Percentiles rank a stretch among this genome's conserved stretches.
Conservation (phyloP, 2,113 vertebrate genomes). For the Macaca nemestrina region DNA sequence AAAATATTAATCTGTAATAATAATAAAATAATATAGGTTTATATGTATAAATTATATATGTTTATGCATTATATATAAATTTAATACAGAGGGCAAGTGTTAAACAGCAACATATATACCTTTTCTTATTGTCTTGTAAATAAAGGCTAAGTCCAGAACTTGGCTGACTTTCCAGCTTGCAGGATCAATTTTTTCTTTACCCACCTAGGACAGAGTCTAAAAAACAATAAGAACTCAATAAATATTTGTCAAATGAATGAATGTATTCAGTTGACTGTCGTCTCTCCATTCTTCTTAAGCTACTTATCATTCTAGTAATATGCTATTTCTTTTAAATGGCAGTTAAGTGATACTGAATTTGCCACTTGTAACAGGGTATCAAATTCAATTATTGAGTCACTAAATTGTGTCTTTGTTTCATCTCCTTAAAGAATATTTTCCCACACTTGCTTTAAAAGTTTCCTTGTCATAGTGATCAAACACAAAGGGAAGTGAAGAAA, state of each 20-base stretch:
- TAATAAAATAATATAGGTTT: no score
- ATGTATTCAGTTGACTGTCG: not conserved
- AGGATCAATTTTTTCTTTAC: not conserved
- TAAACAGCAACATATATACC: not conserved
- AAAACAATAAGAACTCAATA: not conserved
- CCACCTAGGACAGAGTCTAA: not conserved
- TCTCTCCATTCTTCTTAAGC: not conserved
- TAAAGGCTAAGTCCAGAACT: not conserved
- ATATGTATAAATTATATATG: not conserved
- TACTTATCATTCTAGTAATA: not conserved
- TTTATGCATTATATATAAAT: not conserved
- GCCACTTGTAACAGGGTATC: not conserved
- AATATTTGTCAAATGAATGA: not conserved
- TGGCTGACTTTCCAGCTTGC: not conserved
- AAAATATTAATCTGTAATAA: no score
- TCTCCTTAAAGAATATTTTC: slow-evolving; percentile 6
- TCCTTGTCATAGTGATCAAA: not conserved
- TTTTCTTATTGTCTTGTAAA: not conserved
- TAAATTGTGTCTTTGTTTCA: not conserved
- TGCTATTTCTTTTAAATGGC: not conserved
- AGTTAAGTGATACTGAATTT: not conserved
- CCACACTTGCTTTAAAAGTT: not conserved
- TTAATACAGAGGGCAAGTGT: not conserved
- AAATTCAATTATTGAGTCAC: not conserved
- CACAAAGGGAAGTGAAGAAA: not conserved